Conservation (phyloP, 2,113 vertebrate genomes). For the Ailuropoda melanoleuca region DNA sequence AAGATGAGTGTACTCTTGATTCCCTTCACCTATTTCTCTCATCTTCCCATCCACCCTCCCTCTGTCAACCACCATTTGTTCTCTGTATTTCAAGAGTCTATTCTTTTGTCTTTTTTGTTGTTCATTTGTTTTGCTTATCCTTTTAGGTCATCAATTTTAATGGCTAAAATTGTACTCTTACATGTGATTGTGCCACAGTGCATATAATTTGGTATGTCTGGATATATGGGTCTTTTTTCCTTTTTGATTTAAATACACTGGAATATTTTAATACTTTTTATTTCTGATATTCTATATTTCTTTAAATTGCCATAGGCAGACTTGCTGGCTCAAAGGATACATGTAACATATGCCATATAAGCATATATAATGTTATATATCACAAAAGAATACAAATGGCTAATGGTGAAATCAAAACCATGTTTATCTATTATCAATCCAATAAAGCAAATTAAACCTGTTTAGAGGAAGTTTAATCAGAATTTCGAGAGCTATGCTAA, state of each 20-base stretch:
- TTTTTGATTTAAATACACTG: not conserved
- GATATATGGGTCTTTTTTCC: not conserved
- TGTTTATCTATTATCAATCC: not conserved
- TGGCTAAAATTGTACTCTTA: not conserved
- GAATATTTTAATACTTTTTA: not conserved
- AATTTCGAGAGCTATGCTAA: constrained; percentile 47
- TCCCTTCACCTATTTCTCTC: not conserved
- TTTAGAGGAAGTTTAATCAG: constrained; percentile 41
- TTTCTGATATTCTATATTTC: not conserved
- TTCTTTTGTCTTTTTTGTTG: not conserved
- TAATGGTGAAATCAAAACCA: constrained; percentile 7
- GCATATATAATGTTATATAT: not conserved
- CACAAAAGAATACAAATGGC: not conserved
- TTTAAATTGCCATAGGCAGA: not conserved
- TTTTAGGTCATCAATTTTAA: not conserved
- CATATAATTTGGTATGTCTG: not conserved
- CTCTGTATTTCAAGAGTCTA: not conserved
- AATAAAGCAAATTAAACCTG: constrained; percentile 23
- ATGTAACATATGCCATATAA: not conserved
- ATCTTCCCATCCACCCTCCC: not conserved
- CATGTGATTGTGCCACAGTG: not conserved
- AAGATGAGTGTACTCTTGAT: not conserved
- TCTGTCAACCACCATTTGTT: not conserved
- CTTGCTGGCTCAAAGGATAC: not conserved
- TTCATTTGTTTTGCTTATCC: not conserved